These are phyloP conservation scores for Pedetes capensis DNA, from an alignment of 2,113 vertebrate genomes.

Conservation along the genomic window DNA sequence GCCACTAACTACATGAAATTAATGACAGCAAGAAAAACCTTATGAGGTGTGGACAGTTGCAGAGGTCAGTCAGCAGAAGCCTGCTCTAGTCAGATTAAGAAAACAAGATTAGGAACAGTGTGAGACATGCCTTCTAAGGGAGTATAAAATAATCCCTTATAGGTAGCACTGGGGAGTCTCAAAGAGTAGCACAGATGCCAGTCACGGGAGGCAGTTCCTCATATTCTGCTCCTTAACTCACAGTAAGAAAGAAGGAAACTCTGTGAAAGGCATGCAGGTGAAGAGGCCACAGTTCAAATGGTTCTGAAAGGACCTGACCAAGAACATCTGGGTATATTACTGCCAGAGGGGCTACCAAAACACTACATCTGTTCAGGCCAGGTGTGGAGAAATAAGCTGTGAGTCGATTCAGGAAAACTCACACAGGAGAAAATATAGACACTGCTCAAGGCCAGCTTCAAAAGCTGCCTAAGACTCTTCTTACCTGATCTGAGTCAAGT, in stretches of 20 bases:
- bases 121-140: not conserved
- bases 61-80: not conserved
- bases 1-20: not conserved
- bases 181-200: not conserved
- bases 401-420: not conserved
- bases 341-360: not conserved
- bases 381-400: not conserved
- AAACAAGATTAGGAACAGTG: not conserved
- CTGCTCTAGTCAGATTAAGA: not conserved
- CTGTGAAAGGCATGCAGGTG: not conserved
- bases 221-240: not conserved
- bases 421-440: not conserved
- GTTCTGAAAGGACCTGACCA: not conserved
- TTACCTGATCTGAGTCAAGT: slow-evolving; percentile 95
- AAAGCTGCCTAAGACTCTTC: not conserved
- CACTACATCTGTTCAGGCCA: not conserved
- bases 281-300: not conserved
- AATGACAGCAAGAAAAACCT: not conserved
- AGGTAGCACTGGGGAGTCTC: not conserved
- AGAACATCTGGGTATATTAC: not conserved
- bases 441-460: not conserved
- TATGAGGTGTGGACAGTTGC: not conserved
- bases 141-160: not conserved
- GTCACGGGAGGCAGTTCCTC: not conserved
- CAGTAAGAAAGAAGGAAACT: not conserved